Percentiles rank a stretch among this genome's conserved stretches.
Evolutionary conservation across 2,113 vertebrate species (phyloP).

Genomic region (Saccopteryx bilineata): DNA sequence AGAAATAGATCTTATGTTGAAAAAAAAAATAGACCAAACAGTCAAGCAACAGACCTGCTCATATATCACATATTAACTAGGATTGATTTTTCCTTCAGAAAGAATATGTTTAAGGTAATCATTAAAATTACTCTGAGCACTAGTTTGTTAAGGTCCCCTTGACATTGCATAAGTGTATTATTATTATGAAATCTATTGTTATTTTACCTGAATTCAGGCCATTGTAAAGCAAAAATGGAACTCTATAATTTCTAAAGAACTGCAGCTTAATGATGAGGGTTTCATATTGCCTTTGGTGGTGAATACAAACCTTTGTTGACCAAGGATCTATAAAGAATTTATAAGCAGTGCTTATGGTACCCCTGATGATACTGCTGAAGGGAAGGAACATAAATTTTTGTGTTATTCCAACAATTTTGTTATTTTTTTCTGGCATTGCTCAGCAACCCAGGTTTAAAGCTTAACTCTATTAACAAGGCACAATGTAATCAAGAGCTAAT

Average conservation of each 20-base stretch:
- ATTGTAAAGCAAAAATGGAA: not conserved
- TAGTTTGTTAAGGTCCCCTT: not conserved
- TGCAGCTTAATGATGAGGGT: not conserved
- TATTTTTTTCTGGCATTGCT: constrained; percentile 52
- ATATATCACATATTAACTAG: not conserved
- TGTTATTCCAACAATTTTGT: constrained; percentile 36
- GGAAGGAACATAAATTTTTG: constrained; percentile 41
- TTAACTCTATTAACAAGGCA: constrained; percentile 64
- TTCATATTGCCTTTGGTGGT: not conserved
- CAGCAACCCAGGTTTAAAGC: not conserved
- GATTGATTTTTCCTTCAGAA: constrained; percentile 12
- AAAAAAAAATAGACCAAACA: not conserved
- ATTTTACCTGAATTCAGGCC: not conserved
- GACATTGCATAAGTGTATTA: not conserved
- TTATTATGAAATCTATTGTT: not conserved
- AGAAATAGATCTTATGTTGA: not conserved
- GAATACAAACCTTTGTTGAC: not conserved
- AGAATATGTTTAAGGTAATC: not conserved
- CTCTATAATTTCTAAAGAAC: not conserved
- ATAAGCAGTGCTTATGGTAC: not conserved
- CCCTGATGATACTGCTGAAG: not conserved
- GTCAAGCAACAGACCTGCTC: not conserved
- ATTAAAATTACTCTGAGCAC: not conserved
- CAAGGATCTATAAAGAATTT: not conserved
- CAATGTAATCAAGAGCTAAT: constrained; percentile 59